Conservation (phyloP, 2,113 vertebrate species). For the Gallinago jamesoni region DNA sequence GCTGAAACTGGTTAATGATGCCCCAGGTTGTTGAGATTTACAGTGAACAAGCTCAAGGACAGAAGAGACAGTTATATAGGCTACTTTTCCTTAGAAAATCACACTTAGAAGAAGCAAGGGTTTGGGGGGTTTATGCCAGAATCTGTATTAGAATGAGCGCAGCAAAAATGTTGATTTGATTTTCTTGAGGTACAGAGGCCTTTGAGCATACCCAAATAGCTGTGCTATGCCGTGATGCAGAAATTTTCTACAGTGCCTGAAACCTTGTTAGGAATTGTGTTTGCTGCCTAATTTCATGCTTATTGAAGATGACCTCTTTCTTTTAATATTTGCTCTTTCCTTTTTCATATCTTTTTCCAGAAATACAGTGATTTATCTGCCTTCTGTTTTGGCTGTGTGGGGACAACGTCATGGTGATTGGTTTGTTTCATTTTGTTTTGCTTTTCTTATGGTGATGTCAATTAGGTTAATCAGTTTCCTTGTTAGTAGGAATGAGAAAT, state of each 20-base stretch:
- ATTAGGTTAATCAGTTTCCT: not conserved
- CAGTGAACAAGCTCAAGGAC: not conserved
- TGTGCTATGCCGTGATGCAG: not conserved
- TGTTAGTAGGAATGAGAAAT: not conserved
- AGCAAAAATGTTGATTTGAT: not conserved
- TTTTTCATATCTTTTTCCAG: not conserved
- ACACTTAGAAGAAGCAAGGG: not conserved
- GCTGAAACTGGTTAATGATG: not conserved
- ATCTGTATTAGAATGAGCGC: not conserved
- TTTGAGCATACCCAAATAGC: not conserved
- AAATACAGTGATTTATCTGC: not conserved
- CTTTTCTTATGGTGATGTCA: not conserved
- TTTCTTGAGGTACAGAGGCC: not conserved
- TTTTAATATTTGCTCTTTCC: not conserved
- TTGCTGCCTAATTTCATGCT: not conserved
- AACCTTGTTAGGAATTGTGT: not conserved
- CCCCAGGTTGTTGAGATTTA: not conserved
- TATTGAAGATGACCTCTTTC: not conserved
- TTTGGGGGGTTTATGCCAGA: not conserved
- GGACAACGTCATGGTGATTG: not conserved
- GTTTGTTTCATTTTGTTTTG: not conserved
- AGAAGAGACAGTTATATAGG: not conserved
- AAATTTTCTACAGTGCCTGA: not conserved
- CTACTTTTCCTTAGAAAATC: not conserved
- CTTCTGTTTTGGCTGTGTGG: not conserved